phyloP scores from a whole-genome alignment of 2,113 vertebrate genomes.

The Leptosomus discolor region DNA sequence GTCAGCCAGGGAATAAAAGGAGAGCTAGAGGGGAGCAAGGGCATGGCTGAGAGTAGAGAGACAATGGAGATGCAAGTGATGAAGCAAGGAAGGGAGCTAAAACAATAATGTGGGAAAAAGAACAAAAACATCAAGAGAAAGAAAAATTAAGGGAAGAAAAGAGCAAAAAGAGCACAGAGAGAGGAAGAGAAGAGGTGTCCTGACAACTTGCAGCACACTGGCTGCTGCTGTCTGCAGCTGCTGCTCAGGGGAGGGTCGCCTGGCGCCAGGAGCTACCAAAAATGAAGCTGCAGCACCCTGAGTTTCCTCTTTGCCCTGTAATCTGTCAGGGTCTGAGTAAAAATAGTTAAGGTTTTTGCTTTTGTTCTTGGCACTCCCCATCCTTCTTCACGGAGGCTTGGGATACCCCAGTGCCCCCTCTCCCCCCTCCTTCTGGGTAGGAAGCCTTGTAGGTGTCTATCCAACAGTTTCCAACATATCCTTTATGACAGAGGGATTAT shows the following conservation, averaged over 20 bases:
- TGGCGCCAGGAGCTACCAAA: background rate
- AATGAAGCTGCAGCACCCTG: background rate
- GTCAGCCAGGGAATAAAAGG: background rate
- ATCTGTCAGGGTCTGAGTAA: background rate
- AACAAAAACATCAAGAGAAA: background rate
- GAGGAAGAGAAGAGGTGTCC: background rate
- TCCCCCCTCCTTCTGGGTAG: background rate
- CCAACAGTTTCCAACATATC: background rate
- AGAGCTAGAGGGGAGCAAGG: background rate
- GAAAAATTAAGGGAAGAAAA: background rate
- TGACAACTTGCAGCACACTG: background rate
- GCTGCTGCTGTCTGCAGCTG: background rate
- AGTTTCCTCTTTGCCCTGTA: background rate
- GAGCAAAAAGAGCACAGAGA: background rate
- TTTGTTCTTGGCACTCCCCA: too few species aligned
- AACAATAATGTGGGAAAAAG: background rate
- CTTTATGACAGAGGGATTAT: background rate
- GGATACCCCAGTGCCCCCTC: background rate
- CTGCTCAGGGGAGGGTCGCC: too few species aligned
- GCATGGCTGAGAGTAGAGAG: background rate
- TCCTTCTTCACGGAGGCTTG: background rate
- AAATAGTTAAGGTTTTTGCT: background rate
- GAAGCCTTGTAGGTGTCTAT: background rate
- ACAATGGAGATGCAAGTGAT: accelerated
- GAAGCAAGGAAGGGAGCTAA: background rate